A percentile compares a stretch with the other conserved stretches of the same genome.
Conservation (phyloP, 2,113 vertebrate species). For the Scomber scombrus region DNA sequence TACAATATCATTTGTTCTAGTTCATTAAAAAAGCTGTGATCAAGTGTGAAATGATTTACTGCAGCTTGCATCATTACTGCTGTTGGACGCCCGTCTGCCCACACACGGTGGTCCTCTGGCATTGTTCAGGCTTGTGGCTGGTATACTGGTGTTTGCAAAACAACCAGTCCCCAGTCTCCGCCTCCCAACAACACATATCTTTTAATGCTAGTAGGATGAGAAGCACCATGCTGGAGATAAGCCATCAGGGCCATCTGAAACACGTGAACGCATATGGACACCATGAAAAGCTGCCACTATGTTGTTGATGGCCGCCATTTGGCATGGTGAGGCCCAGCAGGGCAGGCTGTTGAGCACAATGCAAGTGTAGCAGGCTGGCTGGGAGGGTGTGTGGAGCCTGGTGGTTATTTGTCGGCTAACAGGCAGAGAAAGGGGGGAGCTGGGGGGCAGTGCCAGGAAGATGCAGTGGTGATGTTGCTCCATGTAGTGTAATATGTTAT, state of each 20-base stretch:
- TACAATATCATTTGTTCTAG: background rate
- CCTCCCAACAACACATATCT: background rate
- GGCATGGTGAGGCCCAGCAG: slow-evolving; percentile 57
- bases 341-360: slow-evolving; percentile 57
- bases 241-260: slow-evolving; percentile 12
- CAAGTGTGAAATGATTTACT: background rate
- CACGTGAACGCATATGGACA: slow-evolving; percentile 59
- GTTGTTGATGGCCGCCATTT: slow-evolving; percentile 47
- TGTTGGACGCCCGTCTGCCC: slow-evolving; percentile 36
- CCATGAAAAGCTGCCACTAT: slow-evolving; percentile 50
- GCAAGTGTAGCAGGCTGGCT: slow-evolving; percentile 44
- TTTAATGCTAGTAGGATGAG: slow-evolving; percentile 9
- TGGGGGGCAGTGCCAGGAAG: slow-evolving; percentile 5
- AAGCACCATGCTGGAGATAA: slow-evolving; percentile 13
- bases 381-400: background rate
- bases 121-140: slow-evolving; percentile 33
- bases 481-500: slow-evolving; percentile 16
- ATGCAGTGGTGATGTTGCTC: slow-evolving; percentile 24
- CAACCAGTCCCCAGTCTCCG: background rate
- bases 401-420: slow-evolving; percentile 27
- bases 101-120: slow-evolving; percentile 20
- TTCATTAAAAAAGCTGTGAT: no score
- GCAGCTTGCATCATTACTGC: background rate
- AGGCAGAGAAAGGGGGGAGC: background rate
- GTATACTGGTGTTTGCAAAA: slow-evolving; percentile 45